Percentiles rank a stretch among this genome's conserved stretches.
These are phyloP conservation scores for Sepioteuthis lessoniana DNA, from an alignment of 2,888 invertebrate genomes.

Conservation along the genomic window DNA sequence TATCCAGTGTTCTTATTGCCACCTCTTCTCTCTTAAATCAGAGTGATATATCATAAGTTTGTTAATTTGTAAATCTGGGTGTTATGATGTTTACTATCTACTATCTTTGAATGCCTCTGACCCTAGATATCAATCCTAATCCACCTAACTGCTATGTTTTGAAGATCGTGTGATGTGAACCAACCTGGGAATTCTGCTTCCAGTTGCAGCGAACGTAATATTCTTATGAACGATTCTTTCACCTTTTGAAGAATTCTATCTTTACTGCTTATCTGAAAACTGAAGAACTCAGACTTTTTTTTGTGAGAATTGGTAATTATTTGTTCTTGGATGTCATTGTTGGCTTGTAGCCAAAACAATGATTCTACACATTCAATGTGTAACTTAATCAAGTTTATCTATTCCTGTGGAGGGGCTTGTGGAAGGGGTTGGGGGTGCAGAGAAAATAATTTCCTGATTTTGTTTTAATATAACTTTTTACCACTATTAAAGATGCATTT, in stretches of 20 bases:
- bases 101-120: background rate
- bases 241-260: background rate
- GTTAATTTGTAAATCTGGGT: background rate
- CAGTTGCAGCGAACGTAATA: background rate
- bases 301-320: background rate
- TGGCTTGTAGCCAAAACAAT: background rate
- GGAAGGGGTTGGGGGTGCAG: background rate
- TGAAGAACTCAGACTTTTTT: background rate
- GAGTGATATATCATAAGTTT: background rate
- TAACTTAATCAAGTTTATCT: constrained; percentile 1
- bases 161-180: background rate
- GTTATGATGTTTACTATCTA: background rate
- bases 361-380: background rate
- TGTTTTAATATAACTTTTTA: background rate
- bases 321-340: constrained; percentile 15
- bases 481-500: background rate
- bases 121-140: background rate
- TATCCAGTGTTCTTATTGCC: background rate
- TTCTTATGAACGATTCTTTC: background rate
- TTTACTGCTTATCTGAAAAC: background rate
- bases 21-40: background rate
- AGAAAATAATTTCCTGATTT: background rate
- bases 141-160: background rate
- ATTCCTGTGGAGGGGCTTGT: background rate
- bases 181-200: background rate